These are phyloP conservation scores for Donacobius atricapilla DNA, from an alignment of 2,113 vertebrate species.

Conservation along the genomic window DNA sequence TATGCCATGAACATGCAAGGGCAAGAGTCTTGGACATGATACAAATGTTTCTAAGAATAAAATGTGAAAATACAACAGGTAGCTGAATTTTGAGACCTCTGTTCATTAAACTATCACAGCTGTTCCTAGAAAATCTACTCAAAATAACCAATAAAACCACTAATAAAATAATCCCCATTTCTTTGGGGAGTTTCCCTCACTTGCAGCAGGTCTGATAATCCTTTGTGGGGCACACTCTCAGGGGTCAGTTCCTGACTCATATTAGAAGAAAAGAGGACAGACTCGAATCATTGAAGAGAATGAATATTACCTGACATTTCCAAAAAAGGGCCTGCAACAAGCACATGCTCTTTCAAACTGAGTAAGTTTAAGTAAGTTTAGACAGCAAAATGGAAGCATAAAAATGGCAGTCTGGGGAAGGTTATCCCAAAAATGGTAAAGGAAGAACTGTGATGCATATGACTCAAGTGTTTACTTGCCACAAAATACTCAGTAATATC, in stretches of 20 bases:
- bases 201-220: not conserved
- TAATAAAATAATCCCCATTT: not conserved
- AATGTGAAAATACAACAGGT: not conserved
- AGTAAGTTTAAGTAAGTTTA: not conserved
- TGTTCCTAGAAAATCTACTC: not conserved
- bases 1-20: not conserved
- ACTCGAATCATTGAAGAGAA: not conserved
- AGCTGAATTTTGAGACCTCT: not conserved
- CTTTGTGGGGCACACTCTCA: not conserved
- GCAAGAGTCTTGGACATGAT: fast-evolving
- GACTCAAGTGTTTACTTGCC: not conserved
- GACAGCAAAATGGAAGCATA: not conserved
- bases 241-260: not conserved
- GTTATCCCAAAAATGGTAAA: too few relatives aligned
- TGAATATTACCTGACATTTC: not conserved
- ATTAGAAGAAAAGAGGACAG: not conserved
- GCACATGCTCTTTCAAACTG: not conserved
- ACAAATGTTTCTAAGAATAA: not conserved
- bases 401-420: too few relatives aligned
- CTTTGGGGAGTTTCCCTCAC: not conserved
- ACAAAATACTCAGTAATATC: constrained; percentile 19
- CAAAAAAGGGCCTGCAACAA: not conserved
- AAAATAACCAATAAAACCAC: not conserved
- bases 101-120: not conserved
- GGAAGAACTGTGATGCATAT: not conserved